These are phyloP conservation scores for Cyclina sinensis DNA, from an alignment of 1,140 invertebrate genomes.

Conservation along the genomic window DNA sequence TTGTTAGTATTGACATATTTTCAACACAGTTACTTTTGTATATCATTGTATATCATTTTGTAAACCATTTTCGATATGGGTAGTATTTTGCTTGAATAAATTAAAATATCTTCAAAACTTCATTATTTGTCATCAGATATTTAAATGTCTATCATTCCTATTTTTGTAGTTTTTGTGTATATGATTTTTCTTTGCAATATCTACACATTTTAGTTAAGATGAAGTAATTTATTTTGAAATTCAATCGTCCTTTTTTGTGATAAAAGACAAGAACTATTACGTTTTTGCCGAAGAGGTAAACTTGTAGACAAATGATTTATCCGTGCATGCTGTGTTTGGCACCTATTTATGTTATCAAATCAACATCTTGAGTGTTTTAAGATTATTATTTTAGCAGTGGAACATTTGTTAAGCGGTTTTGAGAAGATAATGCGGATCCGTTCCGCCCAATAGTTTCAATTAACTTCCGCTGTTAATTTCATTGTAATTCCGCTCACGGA, in stretches of 20 bases:
- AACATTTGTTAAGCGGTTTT: slow-evolving; percentile 43
- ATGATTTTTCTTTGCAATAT: too few relatives aligned
- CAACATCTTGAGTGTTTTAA: background rate
- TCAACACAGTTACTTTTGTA: too few relatives aligned
- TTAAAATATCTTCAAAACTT: too few relatives aligned
- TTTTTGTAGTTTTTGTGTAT: too few relatives aligned
- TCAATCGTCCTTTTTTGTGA: background rate
- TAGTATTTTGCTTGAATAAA: too few relatives aligned
- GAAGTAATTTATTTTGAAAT: too few relatives aligned
- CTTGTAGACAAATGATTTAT: slow-evolving; percentile 38
- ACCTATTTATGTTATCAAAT: slow-evolving; percentile 21
- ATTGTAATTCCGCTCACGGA: slow-evolving; percentile 51
- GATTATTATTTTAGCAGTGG: slow-evolving; percentile 57
- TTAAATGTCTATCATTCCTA: too few relatives aligned
- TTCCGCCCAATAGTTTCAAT: slow-evolving; percentile 60
- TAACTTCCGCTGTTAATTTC: slow-evolving; percentile 64
- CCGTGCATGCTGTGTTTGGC: background rate
- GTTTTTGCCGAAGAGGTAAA: background rate
- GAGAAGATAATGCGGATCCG: slow-evolving; percentile 30
- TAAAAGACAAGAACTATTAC: background rate
- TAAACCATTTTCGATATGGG: too few relatives aligned
- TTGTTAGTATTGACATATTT: too few relatives aligned
- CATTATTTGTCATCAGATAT: too few relatives aligned
- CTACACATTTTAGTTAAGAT: too few relatives aligned
- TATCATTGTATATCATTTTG: too few relatives aligned